A percentile compares a stretch with the other conserved stretches of the same genome.
These are phyloP conservation scores for Pogoniulus pusillus DNA, from an alignment of 2,797 vertebrate genomes.

Conservation along the genomic window DNA sequence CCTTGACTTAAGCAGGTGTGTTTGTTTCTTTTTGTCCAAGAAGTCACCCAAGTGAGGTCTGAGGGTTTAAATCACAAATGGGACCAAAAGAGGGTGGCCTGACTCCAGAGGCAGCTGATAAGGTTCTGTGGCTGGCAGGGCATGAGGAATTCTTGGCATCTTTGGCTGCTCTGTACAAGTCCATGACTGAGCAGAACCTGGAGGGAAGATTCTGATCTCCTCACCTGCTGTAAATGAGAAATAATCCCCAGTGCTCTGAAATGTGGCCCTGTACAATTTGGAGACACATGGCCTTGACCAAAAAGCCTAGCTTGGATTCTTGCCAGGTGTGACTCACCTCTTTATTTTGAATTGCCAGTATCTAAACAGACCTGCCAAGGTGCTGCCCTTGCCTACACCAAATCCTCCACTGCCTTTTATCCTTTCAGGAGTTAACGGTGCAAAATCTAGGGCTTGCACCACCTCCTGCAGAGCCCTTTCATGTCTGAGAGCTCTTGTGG, in stretches of 20 bases:
- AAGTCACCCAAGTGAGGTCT: neutral
- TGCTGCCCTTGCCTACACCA: neutral
- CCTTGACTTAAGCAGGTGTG: neutral
- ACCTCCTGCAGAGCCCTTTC: neutral
- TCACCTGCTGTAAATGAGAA: neutral
- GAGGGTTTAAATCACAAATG: neutral
- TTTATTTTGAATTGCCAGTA: neutral
- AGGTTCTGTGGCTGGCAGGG: neutral
- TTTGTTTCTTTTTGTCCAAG: neutral
- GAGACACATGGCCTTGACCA: neutral
- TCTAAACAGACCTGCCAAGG: neutral
- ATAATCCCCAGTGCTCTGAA: neutral
- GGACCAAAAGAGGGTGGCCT: neutral
- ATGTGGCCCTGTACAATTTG: neutral
- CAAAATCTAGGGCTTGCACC: slow-evolving; percentile 29
- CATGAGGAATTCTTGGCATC: neutral
- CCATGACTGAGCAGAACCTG: slow-evolving; percentile 26
- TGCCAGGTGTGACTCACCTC: neutral
- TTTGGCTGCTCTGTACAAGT: neutral
- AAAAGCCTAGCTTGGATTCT: neutral
- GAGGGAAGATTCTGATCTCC: neutral
- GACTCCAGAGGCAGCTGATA: neutral
- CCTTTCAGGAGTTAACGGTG: neutral
- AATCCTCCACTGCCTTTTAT: slow-evolving; percentile 1
- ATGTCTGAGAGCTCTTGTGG: neutral